Base-by-base conservation (phyloP, 2,888 invertebrate genomes). In the Oligia fasciuncula region DNA sequence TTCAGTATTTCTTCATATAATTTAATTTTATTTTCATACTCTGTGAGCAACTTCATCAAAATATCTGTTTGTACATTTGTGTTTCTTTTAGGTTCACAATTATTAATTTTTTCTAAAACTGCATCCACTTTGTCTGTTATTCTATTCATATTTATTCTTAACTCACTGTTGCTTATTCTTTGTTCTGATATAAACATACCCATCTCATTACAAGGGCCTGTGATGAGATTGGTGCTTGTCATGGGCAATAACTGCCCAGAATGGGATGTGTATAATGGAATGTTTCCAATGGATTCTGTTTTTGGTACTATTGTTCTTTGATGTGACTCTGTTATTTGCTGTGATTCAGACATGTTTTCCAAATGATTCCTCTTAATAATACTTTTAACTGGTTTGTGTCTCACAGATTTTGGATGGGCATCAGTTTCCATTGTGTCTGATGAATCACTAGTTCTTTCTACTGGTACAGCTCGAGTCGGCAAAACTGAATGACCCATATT, bases 21-120 rank as follows among this genome's bases (percentile, higher is more conserved):
- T 88, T 93, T 94, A 71, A 96, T 96, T 93, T 96, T 96, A 77
- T 89, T 93, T 91, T 96, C 96, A 94, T 96, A 96, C 90, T 96
- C 96, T 69, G 82, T 79, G 40, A 96, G 84, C 54, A 96, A 89
- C 83, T 96, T 96, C 83, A 93, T 91, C 68, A 94, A 89, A 79
- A 96, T 91, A 67, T 93, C 93, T 85, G 89, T 92, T 85, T 95
- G 93, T 78, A 93, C 73, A 76, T 71, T 89, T 79, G 83, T 91
- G 57, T 77, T 74, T 70, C 88, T 87, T 85, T 88, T 88, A 60
- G 84, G 83, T 65, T 92, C 88, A 72, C 91, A 75, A 69, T 89
- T 78, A 87, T 91, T 93, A 2, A 95, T 85, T 91, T 93, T 95
- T 40, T 93, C 88, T 65, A 95, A 77, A 75, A 96, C 86, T 84